phyloP scores from a whole-genome alignment of 2,113 vertebrate species.

The Atlantisia rogersi region DNA sequence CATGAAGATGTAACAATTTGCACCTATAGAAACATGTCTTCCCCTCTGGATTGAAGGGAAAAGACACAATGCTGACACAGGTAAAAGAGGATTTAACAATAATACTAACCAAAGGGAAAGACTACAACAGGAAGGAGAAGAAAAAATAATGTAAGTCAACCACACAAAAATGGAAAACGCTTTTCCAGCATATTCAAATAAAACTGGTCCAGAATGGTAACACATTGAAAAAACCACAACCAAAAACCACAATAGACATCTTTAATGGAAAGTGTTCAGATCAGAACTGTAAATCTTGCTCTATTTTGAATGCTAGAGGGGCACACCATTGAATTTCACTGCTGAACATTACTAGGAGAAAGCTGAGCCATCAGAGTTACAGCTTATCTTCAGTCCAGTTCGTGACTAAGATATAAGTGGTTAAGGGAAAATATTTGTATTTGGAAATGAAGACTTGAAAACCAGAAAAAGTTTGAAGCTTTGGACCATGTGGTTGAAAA shows the following conservation, averaged over 20 bases:
- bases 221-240: not conserved
- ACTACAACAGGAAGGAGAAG: not conserved
- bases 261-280: not conserved
- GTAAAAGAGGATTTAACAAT: not conserved
- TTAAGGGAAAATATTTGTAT: not conserved
- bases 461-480: not conserved
- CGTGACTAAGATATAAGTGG: not conserved
- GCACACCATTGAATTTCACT: not conserved
- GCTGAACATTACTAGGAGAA: not conserved
- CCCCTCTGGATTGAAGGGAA: not conserved
- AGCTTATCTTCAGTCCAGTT: not conserved
- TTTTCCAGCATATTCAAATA: not conserved
- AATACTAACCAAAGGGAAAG: not conserved
- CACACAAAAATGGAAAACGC: not conserved
- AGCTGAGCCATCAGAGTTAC: not conserved
- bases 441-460: not conserved
- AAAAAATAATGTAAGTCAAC: not conserved
- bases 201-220: not conserved
- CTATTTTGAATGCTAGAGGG: not conserved
- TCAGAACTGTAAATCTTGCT: not conserved
- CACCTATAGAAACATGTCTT: not conserved
- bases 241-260: not conserved
- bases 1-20: not conserved
- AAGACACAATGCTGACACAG: not conserved
- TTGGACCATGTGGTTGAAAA: not conserved